Percentiles rank a stretch among this genome's conserved stretches.
phyloP scores from a whole-genome alignment of 2,888 invertebrate species.

The Tanytarsus gracilentus region DNA sequence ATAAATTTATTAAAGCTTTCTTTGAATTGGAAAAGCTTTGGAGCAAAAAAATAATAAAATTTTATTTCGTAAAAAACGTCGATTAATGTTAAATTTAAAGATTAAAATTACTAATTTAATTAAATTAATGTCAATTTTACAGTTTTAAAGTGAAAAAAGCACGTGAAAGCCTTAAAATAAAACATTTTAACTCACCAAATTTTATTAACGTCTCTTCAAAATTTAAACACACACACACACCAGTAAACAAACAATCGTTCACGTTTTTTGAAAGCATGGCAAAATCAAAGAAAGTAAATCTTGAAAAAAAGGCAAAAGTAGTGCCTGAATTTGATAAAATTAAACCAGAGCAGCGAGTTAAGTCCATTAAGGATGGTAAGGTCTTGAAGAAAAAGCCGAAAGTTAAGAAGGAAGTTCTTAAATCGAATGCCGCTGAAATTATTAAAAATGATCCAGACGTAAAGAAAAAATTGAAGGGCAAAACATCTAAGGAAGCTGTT shows the following conservation, averaged over 20 bases:
- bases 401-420: neutral
- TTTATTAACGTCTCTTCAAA: too few species aligned
- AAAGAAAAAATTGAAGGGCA: conserved; percentile 1
- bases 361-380: conserved; percentile 18
- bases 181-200: neutral
- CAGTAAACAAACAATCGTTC: neutral
- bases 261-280: conserved; percentile 10
- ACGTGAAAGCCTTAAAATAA: too few species aligned
- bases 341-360: conserved; percentile 9
- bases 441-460: conserved; percentile 5
- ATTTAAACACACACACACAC: too few species aligned
- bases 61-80: neutral
- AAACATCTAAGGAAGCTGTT: neutral
- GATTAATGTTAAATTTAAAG: too few species aligned
- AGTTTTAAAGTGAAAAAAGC: too few species aligned
- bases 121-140: too few species aligned
- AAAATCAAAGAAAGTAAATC: conserved; percentile 26
- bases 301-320: conserved; percentile 21
- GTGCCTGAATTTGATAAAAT: conserved; percentile 19
- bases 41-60: too few species aligned
- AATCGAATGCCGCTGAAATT: neutral
- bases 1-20: too few species aligned
- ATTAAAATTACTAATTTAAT: too few species aligned
- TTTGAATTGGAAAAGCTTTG: too few species aligned
- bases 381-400: neutral